phyloP scores from a whole-genome alignment of 2,797 vertebrate genomes.

The Peromyscus eremicus region DNA sequence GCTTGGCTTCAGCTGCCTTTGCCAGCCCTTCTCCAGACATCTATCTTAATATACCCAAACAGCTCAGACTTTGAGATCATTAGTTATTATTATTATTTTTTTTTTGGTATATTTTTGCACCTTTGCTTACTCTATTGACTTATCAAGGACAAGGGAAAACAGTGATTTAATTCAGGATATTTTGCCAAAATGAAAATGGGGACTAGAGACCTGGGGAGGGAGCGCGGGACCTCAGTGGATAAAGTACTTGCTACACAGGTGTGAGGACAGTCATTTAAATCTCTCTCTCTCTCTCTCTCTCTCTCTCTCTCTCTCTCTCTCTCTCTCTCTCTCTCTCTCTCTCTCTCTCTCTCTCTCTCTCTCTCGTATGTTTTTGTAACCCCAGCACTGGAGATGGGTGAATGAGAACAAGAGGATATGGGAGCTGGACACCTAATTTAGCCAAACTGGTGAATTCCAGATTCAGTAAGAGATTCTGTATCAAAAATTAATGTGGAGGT shows the following conservation, averaged over 20 bases:
- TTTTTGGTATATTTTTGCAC: background rate
- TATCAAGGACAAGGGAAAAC: background rate
- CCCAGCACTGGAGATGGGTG: background rate
- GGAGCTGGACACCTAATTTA: background rate
- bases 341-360: too few relatives aligned
- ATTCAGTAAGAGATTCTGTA: background rate
- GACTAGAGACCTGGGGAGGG: background rate
- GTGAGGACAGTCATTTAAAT: background rate
- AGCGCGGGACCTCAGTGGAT: too few relatives aligned
- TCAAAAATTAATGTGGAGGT: background rate
- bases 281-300: too few relatives aligned
- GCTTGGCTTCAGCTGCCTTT: background rate
- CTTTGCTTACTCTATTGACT: background rate
- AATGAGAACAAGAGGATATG: background rate
- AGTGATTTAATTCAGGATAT: constrained; percentile 15
- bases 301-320: too few relatives aligned
- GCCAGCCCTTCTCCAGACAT: background rate
- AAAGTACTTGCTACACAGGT: background rate
- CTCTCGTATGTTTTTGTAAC: background rate
- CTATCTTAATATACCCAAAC: background rate
- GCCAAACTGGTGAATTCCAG: background rate
- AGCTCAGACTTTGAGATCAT: background rate
- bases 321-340: too few relatives aligned
- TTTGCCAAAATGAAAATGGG: background rate
- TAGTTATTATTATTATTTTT: too few relatives aligned